Evolutionary conservation across 53 echinoderm and acorn worm species (phyloP), one percentile per base, ranked within the genome.

Genomic region (Henricia sp.): DNA sequence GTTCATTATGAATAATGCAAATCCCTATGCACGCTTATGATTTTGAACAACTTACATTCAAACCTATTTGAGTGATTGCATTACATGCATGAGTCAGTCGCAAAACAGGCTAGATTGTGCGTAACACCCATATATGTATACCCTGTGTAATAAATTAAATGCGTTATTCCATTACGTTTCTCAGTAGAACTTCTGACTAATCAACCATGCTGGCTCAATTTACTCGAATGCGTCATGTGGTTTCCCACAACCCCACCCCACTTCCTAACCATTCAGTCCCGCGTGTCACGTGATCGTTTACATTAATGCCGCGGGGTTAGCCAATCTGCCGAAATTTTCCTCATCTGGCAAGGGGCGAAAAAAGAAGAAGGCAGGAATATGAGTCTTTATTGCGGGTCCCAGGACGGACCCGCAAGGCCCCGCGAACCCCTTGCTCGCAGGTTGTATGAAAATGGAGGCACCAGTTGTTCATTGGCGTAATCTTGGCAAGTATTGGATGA

Each of bases 351-450:
- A 46, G 28, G 25, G 10, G 48, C 12, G 16, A 27, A 37, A 69
- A 40, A 70, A 46, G 27, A 29, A 23, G 50, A 70, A 52, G 52
- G 32, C 5, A 46, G 50, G 10, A 33, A 71, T 10, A 73, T 10
- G 36, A 73, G 73, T 52, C 73, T 73, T 73, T 73, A 73, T 73
- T 73, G 52, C 52, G 73, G 26, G 11, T 54, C 54, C 38, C 38
- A 11, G 12, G 25, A 73, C 52, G 25, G 0, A 33, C 73, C 53
- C 35, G 35, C 52, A 54, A 52, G 55, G 51, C 38, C 50, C n/a
- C n/a, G n/a, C n/a, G n/a, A n/a, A n/a, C n/a, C n/a, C n/a, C n/a
- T n/a, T n/a, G n/a, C n/a, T n/a, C n/a, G n/a, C n/a, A n/a, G 40
- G 6, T 14, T 46, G 42, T 74, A 74, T 56, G 11, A 74, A n/a